Base-by-base conservation (phyloP, 2,797 vertebrate genomes). In the Esox masquinongy region DNA sequence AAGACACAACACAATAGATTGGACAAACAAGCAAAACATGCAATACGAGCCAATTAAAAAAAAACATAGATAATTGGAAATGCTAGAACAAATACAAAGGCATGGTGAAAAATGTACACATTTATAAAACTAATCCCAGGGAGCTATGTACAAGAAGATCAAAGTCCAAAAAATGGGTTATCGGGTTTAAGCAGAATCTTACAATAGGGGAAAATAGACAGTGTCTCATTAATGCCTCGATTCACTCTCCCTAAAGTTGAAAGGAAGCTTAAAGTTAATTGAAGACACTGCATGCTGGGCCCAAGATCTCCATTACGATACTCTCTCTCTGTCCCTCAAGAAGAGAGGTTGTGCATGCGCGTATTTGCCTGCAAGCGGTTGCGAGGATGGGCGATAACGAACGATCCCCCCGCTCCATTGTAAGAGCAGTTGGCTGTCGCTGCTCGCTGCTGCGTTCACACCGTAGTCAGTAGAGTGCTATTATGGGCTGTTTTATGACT, bases 401-500 rank as follows among this genome's bases (percentile, higher is more conserved):
- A 86, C 66, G 70, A 73, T 56, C 29, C 63, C 61, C 63, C 16
- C 15, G 7, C 26, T 71, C 26, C 70, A 31, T 1, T 61, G 73
- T 34, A 80, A 0, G 19, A 83, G 76, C 84, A 82, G 78, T 17
- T 66, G 15, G 56, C 22, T 7, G 4, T 61, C n/a, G 11, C n/a
- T 1, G 2, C 56, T 14, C 22, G 56, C 31, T 34, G 29, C 69
- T 51, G 69, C 80, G 85, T 76, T 14, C 51, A 80, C 84, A 83
- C 76, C 70, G 82, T 82, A 83, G 88, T 81, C 70, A 51, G n/a
- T 24, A 61, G 79, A 80, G 83, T 83, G 79, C 86, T 83, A 90
- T 92, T 88, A 87, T 83, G 84, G 78, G 22, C 82, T 88, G 87
- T 90, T 91, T 90, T 88, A 92, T 87, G 82, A 80, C 85, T 76